Evolutionary conservation across 2,113 vertebrate genomes (phyloP).

Genomic region (Plectropomus leopardus): DNA sequence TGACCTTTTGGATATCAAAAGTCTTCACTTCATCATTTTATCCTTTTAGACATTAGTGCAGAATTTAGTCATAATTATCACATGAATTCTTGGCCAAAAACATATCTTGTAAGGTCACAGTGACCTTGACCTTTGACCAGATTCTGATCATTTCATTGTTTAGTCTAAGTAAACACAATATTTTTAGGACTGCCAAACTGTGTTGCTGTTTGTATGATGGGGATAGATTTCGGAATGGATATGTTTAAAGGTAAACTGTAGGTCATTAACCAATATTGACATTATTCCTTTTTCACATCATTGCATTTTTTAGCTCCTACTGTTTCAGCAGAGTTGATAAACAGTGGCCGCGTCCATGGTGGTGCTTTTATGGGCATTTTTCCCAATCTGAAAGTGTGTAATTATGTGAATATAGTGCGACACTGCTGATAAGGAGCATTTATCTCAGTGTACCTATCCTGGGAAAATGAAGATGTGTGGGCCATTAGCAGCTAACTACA

Average conservation of each 20-base stretch:
- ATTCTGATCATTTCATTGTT: too few relatives aligned
- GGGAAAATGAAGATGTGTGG: constrained; percentile 58
- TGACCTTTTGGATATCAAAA: too few relatives aligned
- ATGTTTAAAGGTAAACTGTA: not conserved
- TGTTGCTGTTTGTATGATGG: not conserved
- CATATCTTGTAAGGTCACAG: too few relatives aligned
- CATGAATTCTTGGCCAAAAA: too few relatives aligned
- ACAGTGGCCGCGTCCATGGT: not conserved
- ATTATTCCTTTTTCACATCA: not conserved
- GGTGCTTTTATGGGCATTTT: constrained; percentile 3
- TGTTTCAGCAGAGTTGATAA: constrained; percentile 2
- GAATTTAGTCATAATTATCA: too few relatives aligned
- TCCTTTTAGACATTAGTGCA: too few relatives aligned
- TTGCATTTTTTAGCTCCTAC: not conserved
- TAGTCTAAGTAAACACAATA: too few relatives aligned
- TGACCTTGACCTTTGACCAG: too few relatives aligned
- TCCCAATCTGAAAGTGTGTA: constrained; percentile 33
- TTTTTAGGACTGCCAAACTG: not conserved
- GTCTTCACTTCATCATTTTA: too few relatives aligned
- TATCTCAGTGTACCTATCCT: constrained; percentile 52
- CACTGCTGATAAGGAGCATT: constrained; percentile 45
- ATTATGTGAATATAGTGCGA: constrained; percentile 30
- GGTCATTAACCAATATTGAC: not conserved
- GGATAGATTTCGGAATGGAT: not conserved
- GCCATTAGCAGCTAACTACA: constrained; percentile 63